These are phyloP conservation scores for Lutraria rhynchaena DNA, from an alignment of 1,140 invertebrate species.

Conservation along the genomic window DNA sequence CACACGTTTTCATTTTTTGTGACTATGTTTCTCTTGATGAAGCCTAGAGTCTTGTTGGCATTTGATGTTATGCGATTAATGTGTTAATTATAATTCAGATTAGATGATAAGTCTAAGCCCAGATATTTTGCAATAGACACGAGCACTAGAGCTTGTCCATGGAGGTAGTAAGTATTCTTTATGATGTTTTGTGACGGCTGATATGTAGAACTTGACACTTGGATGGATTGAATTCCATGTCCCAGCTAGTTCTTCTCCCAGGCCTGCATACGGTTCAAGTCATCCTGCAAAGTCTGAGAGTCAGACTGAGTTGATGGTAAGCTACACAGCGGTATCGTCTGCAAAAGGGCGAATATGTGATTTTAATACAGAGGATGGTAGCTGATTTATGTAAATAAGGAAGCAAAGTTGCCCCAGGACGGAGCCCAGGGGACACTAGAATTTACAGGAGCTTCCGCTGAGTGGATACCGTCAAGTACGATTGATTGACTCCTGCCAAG, in stretches of 20 bases:
- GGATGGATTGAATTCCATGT: slow-evolving; percentile 50
- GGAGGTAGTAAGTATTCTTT: neutral
- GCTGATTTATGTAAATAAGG: slow-evolving; percentile 61
- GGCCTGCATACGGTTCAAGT: neutral
- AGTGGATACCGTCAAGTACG: slow-evolving; percentile 29
- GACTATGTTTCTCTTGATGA: slow-evolving; percentile 1
- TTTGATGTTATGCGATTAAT: neutral
- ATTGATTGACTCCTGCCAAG: slow-evolving; percentile 52
- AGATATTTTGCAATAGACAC: slow-evolving; percentile 15
- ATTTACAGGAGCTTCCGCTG: slow-evolving; percentile 27
- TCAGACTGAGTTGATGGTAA: neutral
- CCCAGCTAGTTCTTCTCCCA: slow-evolving; percentile 39
- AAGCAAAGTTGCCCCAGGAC: slow-evolving; percentile 60
- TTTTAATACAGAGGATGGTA: slow-evolving; percentile 33
- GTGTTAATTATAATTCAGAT: slow-evolving; percentile 11
- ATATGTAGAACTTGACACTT: slow-evolving; percentile 35
- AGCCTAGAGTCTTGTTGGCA: neutral
- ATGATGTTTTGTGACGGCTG: slow-evolving; percentile 10
- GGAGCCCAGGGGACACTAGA: slow-evolving; percentile 61
- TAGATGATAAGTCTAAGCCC: slow-evolving; percentile 17
- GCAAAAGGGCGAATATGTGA: slow-evolving; percentile 36
- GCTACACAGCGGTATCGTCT: slow-evolving; percentile 23
- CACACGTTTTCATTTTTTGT: neutral
- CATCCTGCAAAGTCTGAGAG: neutral
- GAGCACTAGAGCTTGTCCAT: neutral